Evolutionary conservation across 2,113 vertebrate species (phyloP), one percentile per base, ranked within the genome.

Genomic region (Barnardius zonarius): DNA sequence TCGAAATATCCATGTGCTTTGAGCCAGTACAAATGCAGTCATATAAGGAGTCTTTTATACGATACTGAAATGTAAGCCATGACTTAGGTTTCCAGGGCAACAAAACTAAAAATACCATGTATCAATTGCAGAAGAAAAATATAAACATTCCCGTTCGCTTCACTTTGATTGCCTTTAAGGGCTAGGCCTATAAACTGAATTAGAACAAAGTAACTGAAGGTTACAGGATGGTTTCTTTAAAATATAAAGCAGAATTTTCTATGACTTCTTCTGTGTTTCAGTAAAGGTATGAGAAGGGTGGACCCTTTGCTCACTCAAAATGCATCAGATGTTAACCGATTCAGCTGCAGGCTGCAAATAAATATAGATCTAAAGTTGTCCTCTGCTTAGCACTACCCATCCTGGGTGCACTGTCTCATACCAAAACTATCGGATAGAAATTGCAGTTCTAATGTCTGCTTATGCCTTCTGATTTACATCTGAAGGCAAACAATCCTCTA

Each of bases 71-170:
- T 27, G 23, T 64, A 68, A 94, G 35, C 39, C 69, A 41, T 57
- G 35, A 52, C 22, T 70, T 67, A 19, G 33, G n/a, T 86, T 94
- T 86, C 82, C 90, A 91, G 93, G 89, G 79, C 80, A 89, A 77
- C 67, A 62, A 30, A 81, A 83, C 13, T 81, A 73, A 62, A 93
- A 92, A 76, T 77, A 73, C 20, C 30, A 33, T 8, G 15, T 41
- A 90, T 49, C 25, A 73, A 16, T 28, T 48, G 17, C 41, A 77
- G 63, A 80, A 55, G 63, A 64, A 90, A 88, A 93, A 83, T 1
- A 54, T 68, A n/a, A 93, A 61, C 17, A 8, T 57, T 74, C 31
- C 52, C 25, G 62, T 73, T 80, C 80, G 46, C 59, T 86, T 95
- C 79, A 69, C 7, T 85, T 63, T 35, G 41, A 80, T 85, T 89